These are phyloP conservation scores for Varanus salvator DNA, from an alignment of 2,113 vertebrate genomes.

Conservation along the genomic window DNA sequence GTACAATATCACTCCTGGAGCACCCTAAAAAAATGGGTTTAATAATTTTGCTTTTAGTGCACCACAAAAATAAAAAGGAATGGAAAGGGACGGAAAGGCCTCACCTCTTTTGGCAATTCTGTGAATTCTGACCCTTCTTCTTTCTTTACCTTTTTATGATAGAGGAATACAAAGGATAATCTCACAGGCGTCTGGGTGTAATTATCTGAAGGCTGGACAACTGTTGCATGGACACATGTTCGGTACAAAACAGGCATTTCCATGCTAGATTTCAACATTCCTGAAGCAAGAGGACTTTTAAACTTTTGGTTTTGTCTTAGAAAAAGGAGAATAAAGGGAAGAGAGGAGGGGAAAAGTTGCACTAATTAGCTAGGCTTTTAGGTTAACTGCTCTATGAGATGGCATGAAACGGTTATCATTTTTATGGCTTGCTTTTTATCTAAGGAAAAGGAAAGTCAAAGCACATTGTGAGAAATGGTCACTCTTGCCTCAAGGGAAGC, in stretches of 20 bases:
- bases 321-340: background rate
- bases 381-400: constrained; percentile 1
- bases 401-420: constrained; percentile 42
- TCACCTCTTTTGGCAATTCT: background rate
- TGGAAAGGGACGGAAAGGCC: background rate
- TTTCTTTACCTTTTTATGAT: rapidly evolving
- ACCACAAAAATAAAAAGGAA: no score
- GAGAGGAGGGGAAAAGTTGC: rapidly evolving
- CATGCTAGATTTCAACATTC: background rate
- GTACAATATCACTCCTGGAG: background rate
- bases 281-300: background rate
- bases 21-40: background rate
- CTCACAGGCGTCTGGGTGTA: rapidly evolving
- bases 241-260: background rate
- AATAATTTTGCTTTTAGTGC: rapidly evolving
- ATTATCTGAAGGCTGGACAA: rapidly evolving
- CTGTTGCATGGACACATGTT: rapidly evolving
- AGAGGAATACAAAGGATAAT: rapidly evolving
- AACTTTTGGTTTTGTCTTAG: background rate
- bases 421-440: constrained; percentile 24
- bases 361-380: background rate
- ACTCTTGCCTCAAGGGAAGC: background rate
- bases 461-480: rapidly evolving
- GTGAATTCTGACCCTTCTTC: background rate
- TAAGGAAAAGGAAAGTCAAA: constrained; percentile 38